Evolutionary conservation across 2,113 vertebrate species (phyloP).

Genomic region (Lepus europaeus): DNA sequence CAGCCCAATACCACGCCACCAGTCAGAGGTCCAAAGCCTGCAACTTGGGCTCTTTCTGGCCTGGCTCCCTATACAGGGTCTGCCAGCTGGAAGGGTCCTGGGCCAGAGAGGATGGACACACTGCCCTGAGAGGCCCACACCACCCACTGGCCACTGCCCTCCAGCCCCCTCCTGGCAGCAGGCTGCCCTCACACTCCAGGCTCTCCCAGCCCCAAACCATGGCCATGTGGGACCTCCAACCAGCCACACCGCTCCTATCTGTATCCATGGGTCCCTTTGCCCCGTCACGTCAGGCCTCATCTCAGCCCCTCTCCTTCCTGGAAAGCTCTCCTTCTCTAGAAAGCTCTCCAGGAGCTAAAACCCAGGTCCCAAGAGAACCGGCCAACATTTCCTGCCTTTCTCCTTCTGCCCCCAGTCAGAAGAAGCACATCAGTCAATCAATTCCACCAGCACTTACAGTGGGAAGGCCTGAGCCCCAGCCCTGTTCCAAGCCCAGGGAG

Average conservation of each 20-base stretch:
- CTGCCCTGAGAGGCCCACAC: not conserved
- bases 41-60: not conserved
- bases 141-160: not conserved
- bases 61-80: not conserved
- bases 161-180: not conserved
- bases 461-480: not conserved
- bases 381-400: constrained; percentile 59
- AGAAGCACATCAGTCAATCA: constrained; percentile 55
- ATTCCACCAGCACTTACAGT: not conserved
- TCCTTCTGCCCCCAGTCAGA: constrained; percentile 50
- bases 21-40: not conserved
- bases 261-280: not conserved
- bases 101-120: not conserved
- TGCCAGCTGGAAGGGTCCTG: not conserved
- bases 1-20: accelerated
- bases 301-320: constrained; percentile 37
- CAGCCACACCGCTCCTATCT: not conserved
- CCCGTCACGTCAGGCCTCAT: not conserved
- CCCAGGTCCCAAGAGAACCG: not conserved
- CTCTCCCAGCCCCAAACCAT: not conserved
- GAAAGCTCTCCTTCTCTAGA: constrained; percentile 35
- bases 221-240: accelerated
- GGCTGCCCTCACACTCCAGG: not conserved
- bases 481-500: not conserved
- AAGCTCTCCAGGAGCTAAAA: constrained; percentile 49